These are phyloP conservation scores for Anser cygnoides DNA, from an alignment of 2,113 vertebrate genomes.

Conservation along the genomic window DNA sequence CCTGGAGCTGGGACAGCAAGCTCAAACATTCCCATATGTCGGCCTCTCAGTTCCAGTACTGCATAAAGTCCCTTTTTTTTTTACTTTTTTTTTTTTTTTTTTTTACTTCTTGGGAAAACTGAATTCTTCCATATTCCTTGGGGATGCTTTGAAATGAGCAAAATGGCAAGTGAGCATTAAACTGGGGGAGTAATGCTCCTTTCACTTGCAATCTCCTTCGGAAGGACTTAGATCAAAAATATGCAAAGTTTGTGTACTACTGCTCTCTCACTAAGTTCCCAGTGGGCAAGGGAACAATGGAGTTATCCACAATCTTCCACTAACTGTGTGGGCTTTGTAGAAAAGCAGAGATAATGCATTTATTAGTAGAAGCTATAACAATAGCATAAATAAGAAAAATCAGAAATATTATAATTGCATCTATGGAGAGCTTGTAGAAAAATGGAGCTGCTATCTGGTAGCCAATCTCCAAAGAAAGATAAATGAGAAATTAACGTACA, in stretches of 20 bases:
- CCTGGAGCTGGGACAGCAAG: neutral
- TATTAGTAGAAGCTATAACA: conserved; percentile 31
- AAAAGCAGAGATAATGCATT: conserved; percentile 43
- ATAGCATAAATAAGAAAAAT: conserved; percentile 25
- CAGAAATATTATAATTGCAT: conserved; percentile 9
- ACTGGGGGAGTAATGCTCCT: conserved; percentile 12
- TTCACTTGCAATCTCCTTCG: conserved; percentile 44
- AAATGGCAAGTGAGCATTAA: neutral
- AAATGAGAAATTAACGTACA: neutral
- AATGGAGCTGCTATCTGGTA: neutral
- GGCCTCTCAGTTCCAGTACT: neutral
- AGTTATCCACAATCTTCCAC: conserved; percentile 22
- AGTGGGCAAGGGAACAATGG: conserved; percentile 32
- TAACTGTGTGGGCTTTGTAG: conserved; percentile 52
- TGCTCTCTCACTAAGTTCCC: conserved; percentile 12
- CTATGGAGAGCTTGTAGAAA: neutral
- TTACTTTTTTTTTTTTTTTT: neutral
- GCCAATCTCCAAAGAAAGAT: neutral
- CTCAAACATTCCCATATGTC: neutral
- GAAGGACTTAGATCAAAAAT: conserved; percentile 14
- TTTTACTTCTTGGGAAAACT: neutral
- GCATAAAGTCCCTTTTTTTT: neutral
- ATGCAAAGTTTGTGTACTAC: conserved; percentile 26
- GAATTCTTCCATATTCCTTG: conserved; percentile 39
- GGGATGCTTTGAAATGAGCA: conserved; percentile 20